phyloP scores from a whole-genome alignment of 2,113 vertebrate species.

The Semicossyphus pulcher region DNA sequence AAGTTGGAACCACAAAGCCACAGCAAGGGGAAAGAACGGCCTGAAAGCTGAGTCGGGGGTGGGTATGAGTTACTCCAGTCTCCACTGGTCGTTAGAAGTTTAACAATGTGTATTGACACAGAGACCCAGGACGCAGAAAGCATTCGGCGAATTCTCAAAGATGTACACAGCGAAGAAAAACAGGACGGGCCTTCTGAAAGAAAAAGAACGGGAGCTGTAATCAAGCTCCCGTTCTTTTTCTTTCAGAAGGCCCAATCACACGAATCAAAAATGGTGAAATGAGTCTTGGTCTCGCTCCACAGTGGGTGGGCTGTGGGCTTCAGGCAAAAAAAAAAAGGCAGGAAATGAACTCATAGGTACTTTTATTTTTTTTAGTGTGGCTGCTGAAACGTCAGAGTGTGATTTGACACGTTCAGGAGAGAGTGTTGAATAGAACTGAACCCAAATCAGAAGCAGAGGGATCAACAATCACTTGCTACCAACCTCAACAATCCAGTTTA shows the following conservation, averaged over 20 bases:
- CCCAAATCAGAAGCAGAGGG: background rate
- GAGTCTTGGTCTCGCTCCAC: slow-evolving; percentile 8
- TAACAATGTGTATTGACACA: slow-evolving; percentile 67
- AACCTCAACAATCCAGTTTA: slow-evolving; percentile 7
- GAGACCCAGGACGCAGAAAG: slow-evolving; percentile 42
- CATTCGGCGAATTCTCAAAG: slow-evolving; percentile 10
- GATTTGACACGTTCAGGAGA: background rate
- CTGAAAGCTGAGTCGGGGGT: slow-evolving; percentile 59
- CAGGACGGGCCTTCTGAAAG: background rate
- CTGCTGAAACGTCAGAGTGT: slow-evolving; percentile 37
- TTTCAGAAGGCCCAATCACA: too few relatives aligned
- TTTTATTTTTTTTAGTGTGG: slow-evolving; percentile 21
- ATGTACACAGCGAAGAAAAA: slow-evolving; percentile 10
- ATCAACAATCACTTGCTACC: slow-evolving; percentile 4
- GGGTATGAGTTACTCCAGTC: slow-evolving; percentile 70
- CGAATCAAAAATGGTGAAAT: slow-evolving; percentile 38
- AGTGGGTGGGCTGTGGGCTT: slow-evolving; percentile 74
- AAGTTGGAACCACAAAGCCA: slow-evolving; percentile 76
- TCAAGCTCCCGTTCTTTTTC: too few relatives aligned
- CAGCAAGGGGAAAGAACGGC: slow-evolving; percentile 67
- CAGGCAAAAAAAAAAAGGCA: slow-evolving; percentile 20
- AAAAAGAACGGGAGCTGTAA: slow-evolving; percentile 14
- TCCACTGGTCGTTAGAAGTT: slow-evolving; percentile 63
- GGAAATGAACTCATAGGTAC: slow-evolving; percentile 63
- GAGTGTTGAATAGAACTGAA: slow-evolving; percentile 17